Evolutionary conservation across 2,113 vertebrate genomes (phyloP), one percentile per base, ranked within the genome.

Genomic region (Astatotilapia flaviijosephi): DNA sequence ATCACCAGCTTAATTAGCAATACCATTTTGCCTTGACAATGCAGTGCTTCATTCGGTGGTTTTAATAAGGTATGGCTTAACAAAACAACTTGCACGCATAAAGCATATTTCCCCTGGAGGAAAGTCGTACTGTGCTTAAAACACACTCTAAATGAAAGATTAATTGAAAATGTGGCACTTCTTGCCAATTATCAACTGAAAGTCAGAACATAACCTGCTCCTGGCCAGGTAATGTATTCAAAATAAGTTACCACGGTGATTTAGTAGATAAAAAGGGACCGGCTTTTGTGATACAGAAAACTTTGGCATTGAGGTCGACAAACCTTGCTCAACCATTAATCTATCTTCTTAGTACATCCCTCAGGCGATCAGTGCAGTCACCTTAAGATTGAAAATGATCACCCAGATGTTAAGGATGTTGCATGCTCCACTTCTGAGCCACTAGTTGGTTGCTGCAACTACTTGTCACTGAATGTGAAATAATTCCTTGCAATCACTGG

Each of bases 41-140:
- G 35, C 19, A 21, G 19, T 11, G 60, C 11, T 21, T 37, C 33
- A 37, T 40, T 68, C 19, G 0, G 35, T 68, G 62, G 11, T 68
- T 68, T 68, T 68, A 68, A 68, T 68, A 40, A 40, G 35, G 11
- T 68, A 21, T 68, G 0, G 33, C 62, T 40, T 68, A 68, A 37
- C 33, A 68, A 68, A 68, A 68, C 19, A 68, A 68, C 19, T 68
- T 40, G 19, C 2, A 1, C 62, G 3, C 0, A 68, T 13, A 6
- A 13, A 21, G 19, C 19, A 21, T 13, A 68, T 40, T 68, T 21
- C 19, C 33, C 2, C 1, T 14, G 33, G 11, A 5, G 33, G 35
- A 65, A 65, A 65, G 31, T 13, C 11, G 0, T 0, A 68, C 1
- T 13, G 11, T 4, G 19, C 33, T 40, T 14, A 68, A 40, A 40